Conservation (phyloP, 2,797 vertebrate species). For the Florisuga fusca region DNA sequence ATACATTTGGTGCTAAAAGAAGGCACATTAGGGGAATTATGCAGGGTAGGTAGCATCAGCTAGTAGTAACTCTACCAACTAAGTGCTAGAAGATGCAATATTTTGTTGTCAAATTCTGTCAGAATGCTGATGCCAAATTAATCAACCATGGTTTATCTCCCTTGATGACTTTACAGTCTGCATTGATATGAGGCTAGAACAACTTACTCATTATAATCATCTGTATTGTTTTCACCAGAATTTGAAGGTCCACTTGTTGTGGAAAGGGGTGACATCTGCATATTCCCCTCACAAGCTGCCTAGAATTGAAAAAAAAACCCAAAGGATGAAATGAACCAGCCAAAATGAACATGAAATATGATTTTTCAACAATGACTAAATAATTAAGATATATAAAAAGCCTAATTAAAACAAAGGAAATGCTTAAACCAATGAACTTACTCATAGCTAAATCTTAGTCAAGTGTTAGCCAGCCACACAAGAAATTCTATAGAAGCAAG, state of each 20-base stretch:
- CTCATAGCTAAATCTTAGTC: neutral
- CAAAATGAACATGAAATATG: neutral
- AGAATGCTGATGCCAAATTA: neutral
- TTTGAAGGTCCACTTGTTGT: constrained; percentile 71
- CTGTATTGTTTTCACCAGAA: constrained; percentile 80
- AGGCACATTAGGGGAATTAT: neutral
- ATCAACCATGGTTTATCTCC: neutral
- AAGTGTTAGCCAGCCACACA: neutral
- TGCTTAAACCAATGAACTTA: neutral
- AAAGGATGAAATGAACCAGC: neutral
- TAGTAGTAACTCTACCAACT: neutral
- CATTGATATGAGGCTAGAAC: neutral
- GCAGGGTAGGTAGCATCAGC: neutral
- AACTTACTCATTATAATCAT: constrained; percentile 87
- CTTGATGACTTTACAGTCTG: neutral
- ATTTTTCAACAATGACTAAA: neutral
- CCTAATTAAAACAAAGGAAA: neutral
- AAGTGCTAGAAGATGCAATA: neutral
- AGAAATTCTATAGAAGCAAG: neutral
- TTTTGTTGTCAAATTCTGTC: neutral
- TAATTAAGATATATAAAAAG: neutral
- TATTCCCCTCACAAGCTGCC: constrained; percentile 95
- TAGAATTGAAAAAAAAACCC: constrained; percentile 65
- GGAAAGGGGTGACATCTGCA: constrained; percentile 79
- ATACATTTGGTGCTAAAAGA: neutral